Conservation (phyloP, 2,888 invertebrate genomes). For the Macropis europaea region DNA sequence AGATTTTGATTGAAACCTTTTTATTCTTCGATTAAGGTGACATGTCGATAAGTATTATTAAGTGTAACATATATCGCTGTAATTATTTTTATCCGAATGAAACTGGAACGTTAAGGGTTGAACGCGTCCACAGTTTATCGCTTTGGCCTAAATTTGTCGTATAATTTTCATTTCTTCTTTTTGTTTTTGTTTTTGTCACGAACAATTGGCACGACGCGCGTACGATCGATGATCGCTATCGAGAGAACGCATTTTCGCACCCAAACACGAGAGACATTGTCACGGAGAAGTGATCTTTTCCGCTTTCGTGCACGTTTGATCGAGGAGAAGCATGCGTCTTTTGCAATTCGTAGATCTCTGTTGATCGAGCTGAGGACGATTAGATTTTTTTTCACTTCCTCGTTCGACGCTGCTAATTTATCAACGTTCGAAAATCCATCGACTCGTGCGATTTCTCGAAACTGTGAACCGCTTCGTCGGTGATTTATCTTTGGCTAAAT, state of each 20-base stretch:
- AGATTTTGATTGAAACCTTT: background rate
- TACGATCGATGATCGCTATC: background rate
- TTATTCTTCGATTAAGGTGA: background rate
- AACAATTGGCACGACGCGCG: conserved; percentile 32
- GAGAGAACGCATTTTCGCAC: conserved; percentile 9
- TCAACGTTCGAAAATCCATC: too few relatives aligned
- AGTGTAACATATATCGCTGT: background rate
- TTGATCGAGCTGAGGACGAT: background rate
- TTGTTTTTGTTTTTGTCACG: conserved; percentile 17
- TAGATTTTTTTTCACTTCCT: background rate
- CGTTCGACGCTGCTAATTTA: too few relatives aligned
- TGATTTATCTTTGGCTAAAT: too few relatives aligned
- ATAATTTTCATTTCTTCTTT: conserved; percentile 8
- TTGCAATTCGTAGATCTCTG: conserved; percentile 5
- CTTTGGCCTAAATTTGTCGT: conserved; percentile 57
- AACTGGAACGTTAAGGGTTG: conserved; percentile 44
- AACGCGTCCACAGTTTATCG: conserved; percentile 45
- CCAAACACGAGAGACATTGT: conserved; percentile 6
- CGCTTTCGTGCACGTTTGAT: conserved; percentile 33
- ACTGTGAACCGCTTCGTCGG: too few relatives aligned
- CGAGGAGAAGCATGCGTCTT: conserved; percentile 20
- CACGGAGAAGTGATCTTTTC: conserved; percentile 4
- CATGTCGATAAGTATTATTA: background rate
- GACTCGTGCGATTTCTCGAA: too few relatives aligned
- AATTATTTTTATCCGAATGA: background rate